These are phyloP conservation scores for Allacma fusca DNA, from an alignment of 2,888 invertebrate genomes.

Conservation along the genomic window DNA sequence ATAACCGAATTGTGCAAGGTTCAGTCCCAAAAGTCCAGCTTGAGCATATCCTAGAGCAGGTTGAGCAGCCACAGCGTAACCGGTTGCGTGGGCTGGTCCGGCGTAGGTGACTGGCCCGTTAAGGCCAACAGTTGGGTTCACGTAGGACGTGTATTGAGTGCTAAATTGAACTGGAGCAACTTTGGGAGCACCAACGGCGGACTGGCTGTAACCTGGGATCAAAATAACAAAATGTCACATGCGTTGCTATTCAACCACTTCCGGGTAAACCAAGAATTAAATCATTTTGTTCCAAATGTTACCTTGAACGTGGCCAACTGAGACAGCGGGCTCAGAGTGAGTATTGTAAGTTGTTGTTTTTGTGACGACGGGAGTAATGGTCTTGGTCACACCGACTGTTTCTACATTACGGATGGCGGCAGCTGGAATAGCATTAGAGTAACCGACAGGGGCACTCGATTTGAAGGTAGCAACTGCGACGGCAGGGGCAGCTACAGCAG, in stretches of 20 bases:
- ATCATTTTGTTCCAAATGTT: too few relatives aligned
- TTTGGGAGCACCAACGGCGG: constrained; percentile 51
- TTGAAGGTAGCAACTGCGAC: constrained; percentile 42
- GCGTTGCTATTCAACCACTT: too few relatives aligned
- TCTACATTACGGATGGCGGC: constrained; percentile 60
- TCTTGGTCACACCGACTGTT: constrained; percentile 59
- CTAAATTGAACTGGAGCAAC: constrained; percentile 54
- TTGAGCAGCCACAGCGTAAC: constrained; percentile 31
- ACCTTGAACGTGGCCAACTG: constrained; percentile 57
- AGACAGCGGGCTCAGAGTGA: constrained; percentile 58
- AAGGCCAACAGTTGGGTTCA: constrained; percentile 59
- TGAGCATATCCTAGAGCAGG: constrained; percentile 30
- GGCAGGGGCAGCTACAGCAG: constrained; percentile 33
- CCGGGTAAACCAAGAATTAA: too few relatives aligned
- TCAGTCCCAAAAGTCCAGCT: constrained; percentile 35
- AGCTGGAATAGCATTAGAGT: constrained; percentile 54
- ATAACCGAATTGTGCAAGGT: constrained; percentile 29
- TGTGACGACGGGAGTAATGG: constrained; percentile 60
- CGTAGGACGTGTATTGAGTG: constrained; percentile 56
- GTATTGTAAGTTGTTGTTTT: constrained; percentile 60
- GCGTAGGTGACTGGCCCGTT: constrained; percentile 58
- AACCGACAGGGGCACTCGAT: constrained; percentile 47
- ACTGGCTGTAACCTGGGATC: constrained; percentile 53
- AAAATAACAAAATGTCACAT: neutral
- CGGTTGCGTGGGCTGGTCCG: constrained; percentile 31